Evolutionary conservation across 2,888 invertebrate species (phyloP), one percentile per base, ranked within the genome.

Genomic region (Xanthostigma xanthostigma): DNA sequence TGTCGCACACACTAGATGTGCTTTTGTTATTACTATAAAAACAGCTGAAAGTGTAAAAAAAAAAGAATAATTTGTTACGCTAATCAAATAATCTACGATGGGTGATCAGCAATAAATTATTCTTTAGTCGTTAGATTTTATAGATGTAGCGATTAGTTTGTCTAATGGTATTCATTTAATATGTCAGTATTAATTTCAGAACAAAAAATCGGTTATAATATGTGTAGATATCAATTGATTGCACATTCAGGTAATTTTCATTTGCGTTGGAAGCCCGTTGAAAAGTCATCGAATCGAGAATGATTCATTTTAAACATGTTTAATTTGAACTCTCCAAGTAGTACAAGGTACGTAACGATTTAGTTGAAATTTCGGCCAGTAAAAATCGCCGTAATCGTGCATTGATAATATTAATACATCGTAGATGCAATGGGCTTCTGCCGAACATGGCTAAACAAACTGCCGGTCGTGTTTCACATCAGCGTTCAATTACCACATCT

Each of bases 401-500:
- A 60, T 60, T 62, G 59, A 62, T 59, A 57, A 62, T 62, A n/a
- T 46, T 40, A 36, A 27, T 27, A 6, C 27, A 6, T 27, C 27
- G 57, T 59, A 60, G 62, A 58, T 63, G 58, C 58, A 62, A 56
- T 53, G 54, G 49, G 51, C 44, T 49, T 53, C 47, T 53, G 52
- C 49, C 46, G 53, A 52, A 52, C 48, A 50, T 50, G 54, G 54
- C 53, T 56, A 56, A 57, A 56, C 58, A 61, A 57, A 27, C 27
- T 27, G 27, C 6, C 6, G 27, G 27, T 27, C 27, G 27, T 27
- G 27, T 27, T 27, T 59, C 54, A 14, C 46, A 13, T 60, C 57
- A 56, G 62, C 59, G 56, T 65, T 67, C 64, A 66, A 65, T 39
- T 38, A 42, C 34, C 41, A 41, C 41, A 41, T 14, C 14, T 14